Evolutionary conservation across 2,888 invertebrate genomes (phyloP).

Genomic region (Melolontha melolontha): DNA sequence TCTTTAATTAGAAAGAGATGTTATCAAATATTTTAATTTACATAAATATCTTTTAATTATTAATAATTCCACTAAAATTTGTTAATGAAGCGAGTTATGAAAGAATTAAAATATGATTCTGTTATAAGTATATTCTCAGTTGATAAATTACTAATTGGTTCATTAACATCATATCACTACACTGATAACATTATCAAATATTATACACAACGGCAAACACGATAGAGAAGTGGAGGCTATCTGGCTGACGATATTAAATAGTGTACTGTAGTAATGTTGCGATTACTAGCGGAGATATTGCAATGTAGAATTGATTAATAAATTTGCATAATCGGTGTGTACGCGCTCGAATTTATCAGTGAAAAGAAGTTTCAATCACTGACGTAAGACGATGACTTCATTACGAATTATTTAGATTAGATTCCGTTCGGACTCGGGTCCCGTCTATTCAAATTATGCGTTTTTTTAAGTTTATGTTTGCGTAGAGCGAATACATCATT

Average conservation of each 20-base stretch:
- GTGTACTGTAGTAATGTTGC: conserved; percentile 21
- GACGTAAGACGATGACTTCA: conserved; percentile 27
- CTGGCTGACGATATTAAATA: conserved; percentile 28
- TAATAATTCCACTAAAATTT: too few species aligned
- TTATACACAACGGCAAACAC: conserved; percentile 16
- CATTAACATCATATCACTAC: conserved; percentile 24
- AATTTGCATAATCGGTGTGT: conserved; percentile 32
- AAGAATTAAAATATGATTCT: neutral
- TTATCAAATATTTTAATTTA: too few species aligned
- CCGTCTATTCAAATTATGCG: conserved; percentile 9
- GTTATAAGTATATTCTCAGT: neutral
- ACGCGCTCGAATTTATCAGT: conserved; percentile 23
- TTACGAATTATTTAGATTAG: conserved; percentile 28
- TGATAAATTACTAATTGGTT: conserved; percentile 27
- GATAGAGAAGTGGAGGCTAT: conserved; percentile 19
- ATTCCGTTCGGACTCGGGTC: conserved; percentile 9
- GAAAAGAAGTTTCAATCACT: conserved; percentile 7
- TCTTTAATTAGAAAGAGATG: too few species aligned
- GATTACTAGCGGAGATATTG: conserved; percentile 30
- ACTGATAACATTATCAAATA: conserved; percentile 28
- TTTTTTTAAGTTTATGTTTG: neutral
- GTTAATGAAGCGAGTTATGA: neutral
- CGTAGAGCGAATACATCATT: conserved; percentile 14
- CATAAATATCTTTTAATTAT: too few species aligned
- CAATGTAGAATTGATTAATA: conserved; percentile 34